Evolutionary conservation across 2,113 vertebrate species (phyloP).

Genomic region (Thinocorus orbignyianus): DNA sequence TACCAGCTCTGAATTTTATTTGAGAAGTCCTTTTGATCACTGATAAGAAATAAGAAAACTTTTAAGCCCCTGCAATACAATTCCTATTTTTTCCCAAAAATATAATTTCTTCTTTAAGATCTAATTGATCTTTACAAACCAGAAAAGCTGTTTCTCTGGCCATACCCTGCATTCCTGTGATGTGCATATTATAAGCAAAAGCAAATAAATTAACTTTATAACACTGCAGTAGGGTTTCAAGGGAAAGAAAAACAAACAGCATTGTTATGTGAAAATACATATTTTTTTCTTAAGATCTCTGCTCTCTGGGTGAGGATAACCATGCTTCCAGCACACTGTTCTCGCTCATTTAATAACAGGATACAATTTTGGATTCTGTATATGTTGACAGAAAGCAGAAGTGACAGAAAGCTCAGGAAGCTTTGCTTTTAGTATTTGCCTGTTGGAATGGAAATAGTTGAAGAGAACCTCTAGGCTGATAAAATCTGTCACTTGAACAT

Average conservation of each 20-base stretch:
- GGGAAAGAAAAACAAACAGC: not conserved
- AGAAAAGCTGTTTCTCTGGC: not conserved
- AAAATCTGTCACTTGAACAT: conserved; percentile 35
- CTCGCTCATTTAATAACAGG: not conserved
- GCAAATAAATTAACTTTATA: not conserved
- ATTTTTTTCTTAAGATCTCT: conserved; percentile 13
- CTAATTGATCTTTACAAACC: not conserved
- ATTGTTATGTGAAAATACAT: not conserved
- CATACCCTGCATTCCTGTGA: not conserved
- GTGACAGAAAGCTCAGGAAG: conserved; percentile 12
- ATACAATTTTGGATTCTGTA: not conserved
- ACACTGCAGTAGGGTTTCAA: not conserved
- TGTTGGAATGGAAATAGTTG: conserved; percentile 26
- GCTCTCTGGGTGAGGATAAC: not conserved
- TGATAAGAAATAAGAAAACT: not conserved
- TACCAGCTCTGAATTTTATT: not conserved
- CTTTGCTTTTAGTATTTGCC: conserved; percentile 21
- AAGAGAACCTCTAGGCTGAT: conserved; percentile 18
- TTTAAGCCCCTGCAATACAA: not conserved
- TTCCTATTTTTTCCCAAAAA: not conserved
- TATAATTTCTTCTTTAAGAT: not conserved
- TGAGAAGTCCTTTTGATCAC: not conserved
- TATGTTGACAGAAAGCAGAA: conserved; percentile 52
- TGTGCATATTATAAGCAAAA: not conserved
- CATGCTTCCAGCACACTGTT: conserved; percentile 20